Base-by-base conservation (phyloP, 2,113 vertebrate species). In the Equus quagga region DNA sequence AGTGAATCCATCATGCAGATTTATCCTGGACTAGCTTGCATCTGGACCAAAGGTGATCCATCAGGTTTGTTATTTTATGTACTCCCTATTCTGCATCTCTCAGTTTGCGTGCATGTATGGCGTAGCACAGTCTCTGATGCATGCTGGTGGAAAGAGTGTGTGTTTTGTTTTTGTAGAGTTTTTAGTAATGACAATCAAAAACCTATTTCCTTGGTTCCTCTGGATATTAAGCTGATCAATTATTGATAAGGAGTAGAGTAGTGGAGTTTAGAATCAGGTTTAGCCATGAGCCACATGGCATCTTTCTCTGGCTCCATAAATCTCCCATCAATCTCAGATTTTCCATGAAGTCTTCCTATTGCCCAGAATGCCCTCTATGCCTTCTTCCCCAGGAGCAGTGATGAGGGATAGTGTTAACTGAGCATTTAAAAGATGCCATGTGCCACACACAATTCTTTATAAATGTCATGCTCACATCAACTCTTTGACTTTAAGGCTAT, bases 1-100 rank as follows among this genome's bases (percentile, higher is more conserved):
- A 83, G 36, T 75, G n/a, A 95, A 94, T 95, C 89, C 44, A 95
- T 97, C 95, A 78, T 79, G n/a, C 69, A 97, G 75, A 97, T 97
- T 96, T 96, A 94, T 84, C 64, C 90, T 90, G 41, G 14, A 56
- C 69, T 92, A 26, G 36, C 86, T 81, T 97, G 65, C 72, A 83
- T 95, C 69, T 97, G 87, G 82, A 92, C 46, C 54, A 88, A 44
- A 87, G 54, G 80, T n/a, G 51, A 97, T 97, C n/a, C 21, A 87
- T 97, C 92, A 95, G 73, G 19, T 33, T 75, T 96, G 79, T 93
- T 87, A 96, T 89, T 96, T 96, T 91, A 46, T 96, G 86, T 18
- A 93, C 46, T 80, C 33, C 51, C 72, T 81, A 0, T 73, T 96
- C 60, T 89, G 8, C 60, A 82, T 73, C 72, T 0, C 14, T 11